phyloP scores from a whole-genome alignment of 2,113 vertebrate genomes.

The Collichthys lucidus region DNA sequence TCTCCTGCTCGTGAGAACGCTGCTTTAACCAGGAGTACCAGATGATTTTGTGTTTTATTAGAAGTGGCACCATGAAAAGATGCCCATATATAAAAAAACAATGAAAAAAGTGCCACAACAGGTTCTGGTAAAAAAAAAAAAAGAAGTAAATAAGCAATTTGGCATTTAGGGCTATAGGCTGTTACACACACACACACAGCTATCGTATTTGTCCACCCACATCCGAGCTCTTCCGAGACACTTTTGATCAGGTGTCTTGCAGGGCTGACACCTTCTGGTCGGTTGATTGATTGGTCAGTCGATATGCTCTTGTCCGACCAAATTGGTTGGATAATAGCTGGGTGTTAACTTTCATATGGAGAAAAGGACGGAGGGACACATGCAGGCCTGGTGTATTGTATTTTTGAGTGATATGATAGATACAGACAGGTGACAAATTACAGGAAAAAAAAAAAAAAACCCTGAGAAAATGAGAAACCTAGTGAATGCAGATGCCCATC shows the following conservation, averaged over 20 bases:
- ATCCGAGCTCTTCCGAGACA: slow-evolving; percentile 10
- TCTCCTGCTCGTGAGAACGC: slow-evolving; percentile 53
- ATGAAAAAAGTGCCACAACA: slow-evolving; percentile 46
- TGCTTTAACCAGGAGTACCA: slow-evolving; percentile 54
- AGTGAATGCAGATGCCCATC: too few relatives aligned
- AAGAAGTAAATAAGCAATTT: slow-evolving; percentile 35
- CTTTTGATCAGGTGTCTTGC: slow-evolving; percentile 48
- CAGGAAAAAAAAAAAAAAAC: too few relatives aligned
- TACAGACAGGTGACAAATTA: too few relatives aligned
- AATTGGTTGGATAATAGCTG: too few relatives aligned
- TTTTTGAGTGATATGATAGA: too few relatives aligned
- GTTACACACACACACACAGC: not conserved
- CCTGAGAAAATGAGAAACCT: too few relatives aligned
- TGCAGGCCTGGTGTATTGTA: too few relatives aligned
- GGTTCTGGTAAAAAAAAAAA: not conserved
- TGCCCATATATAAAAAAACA: slow-evolving; percentile 50
- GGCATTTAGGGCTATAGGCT: slow-evolving; percentile 1
- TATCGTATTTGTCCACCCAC: not conserved
- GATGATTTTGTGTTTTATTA: slow-evolving; percentile 73
- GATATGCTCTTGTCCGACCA: too few relatives aligned
- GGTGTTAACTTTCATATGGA: too few relatives aligned
- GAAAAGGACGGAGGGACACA: too few relatives aligned
- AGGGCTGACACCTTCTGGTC: too few relatives aligned
- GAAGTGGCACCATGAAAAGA: slow-evolving; percentile 73
- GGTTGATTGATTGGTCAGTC: too few relatives aligned